A percentile compares a stretch with the other conserved stretches of the same genome.
phyloP scores from a whole-genome alignment of 2,888 invertebrate genomes.

The Cephus runcator region DNA sequence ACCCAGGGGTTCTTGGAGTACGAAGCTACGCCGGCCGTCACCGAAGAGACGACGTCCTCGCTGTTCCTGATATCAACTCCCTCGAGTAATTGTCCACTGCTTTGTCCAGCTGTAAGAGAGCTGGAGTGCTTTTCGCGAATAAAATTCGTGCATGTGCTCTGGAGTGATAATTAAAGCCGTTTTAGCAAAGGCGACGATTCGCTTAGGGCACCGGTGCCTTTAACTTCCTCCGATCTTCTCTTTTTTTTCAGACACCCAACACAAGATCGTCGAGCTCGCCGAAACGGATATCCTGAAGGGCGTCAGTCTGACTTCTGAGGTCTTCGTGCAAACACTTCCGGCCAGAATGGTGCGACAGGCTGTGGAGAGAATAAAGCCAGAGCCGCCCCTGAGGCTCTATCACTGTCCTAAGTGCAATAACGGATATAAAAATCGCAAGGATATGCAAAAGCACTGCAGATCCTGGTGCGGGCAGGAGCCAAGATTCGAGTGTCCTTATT shows the following conservation, averaged over 20 bases:
- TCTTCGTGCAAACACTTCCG: conserved; percentile 3
- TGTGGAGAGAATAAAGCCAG: not conserved
- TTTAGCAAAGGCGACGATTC: not conserved
- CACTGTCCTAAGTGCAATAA: conserved; percentile 44
- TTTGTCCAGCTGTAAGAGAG: not conserved
- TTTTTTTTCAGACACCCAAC: not conserved
- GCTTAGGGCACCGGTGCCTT: not conserved
- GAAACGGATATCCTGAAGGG: not conserved
- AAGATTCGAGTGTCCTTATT: conserved; percentile 37
- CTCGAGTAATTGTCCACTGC: not conserved
- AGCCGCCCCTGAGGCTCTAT: conserved; percentile 10
- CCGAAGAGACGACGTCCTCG: not conserved
- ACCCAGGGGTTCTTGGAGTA: not conserved
- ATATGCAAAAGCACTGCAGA: conserved; percentile 26
- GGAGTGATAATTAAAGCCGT: not conserved
- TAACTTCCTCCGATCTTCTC: not conserved
- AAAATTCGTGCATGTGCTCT: not conserved
- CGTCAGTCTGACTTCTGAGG: not conserved
- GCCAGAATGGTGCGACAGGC: not conserved
- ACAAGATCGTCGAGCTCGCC: not conserved
- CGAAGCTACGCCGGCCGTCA: not conserved
- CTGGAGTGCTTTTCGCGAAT: not conserved
- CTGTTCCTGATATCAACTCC: not conserved
- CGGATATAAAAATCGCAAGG: conserved; percentile 49
- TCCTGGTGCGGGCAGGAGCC: conserved; percentile 43